Evolutionary conservation across 1,140 invertebrate species (phyloP), one percentile per base, ranked within the genome.

Genomic region (Eufriesea mexicana): DNA sequence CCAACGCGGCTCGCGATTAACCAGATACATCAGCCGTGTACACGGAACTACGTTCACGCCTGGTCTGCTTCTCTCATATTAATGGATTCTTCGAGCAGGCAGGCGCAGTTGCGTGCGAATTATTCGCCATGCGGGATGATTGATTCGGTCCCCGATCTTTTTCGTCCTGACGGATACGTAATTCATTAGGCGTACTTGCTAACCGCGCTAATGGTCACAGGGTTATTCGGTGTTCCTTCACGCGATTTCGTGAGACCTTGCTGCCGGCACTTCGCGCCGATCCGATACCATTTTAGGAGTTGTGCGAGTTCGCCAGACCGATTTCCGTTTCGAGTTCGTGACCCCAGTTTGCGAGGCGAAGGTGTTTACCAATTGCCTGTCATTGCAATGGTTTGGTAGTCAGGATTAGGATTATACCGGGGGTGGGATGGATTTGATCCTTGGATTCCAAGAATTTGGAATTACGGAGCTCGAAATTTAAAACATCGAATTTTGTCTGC

Each of bases 21-120:
- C 61, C 54, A 42, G 79, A 81, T 49, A 47, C 55, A 57, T 79
- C 68, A 81, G 70, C 5, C 28, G 77, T 42, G 57, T 47, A 62
- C 51, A 54, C 47, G 77, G 62, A 68, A 68, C 70, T 35, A 25
- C 59, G 49, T 9, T 20, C n/a, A 25, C 59, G 59, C 42, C 5
- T 18, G 23, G 47, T 42, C 20, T 20, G 42, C 18, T 16, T 42
- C 12, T 6, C 51, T 49, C 62, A 1, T 68, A 59, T 82, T 82
- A 82, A 82, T 82, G 79, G 79, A 82, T 82, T 82, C 72, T 20
- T 54, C 57, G n/a, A 28, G 68, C 20, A 18, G 54, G 51, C 28
- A 16, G 47, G 57, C 14, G 71, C 28, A 28, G 61, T 45, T 51
- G 49, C 61, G 59, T 66, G 79, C 45, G 79, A 67, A 82, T 82